Conservation (phyloP, 2,797 vertebrate species). For the Rhodeus uyekii region DNA sequence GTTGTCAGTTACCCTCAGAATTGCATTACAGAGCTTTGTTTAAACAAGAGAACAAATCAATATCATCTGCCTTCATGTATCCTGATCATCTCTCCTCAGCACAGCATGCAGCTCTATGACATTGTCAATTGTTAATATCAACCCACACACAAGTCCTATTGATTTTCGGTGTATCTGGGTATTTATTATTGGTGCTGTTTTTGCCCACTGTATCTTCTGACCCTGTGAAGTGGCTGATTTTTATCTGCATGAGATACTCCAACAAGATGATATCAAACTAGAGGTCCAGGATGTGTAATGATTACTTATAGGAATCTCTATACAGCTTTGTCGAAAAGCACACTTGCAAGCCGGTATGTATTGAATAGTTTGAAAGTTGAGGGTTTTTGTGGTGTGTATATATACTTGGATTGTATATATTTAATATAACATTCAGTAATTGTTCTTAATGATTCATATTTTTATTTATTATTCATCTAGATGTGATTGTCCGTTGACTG, state of each 20-base stretch:
- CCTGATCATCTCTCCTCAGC: constrained; percentile 49
- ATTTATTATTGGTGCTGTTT: constrained; percentile 50
- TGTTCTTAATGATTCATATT: background rate
- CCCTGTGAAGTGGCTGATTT: constrained; percentile 57
- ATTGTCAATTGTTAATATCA: constrained; percentile 55
- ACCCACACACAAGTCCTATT: constrained; percentile 50
- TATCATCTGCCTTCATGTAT: constrained; percentile 56
- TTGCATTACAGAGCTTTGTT: constrained; percentile 61
- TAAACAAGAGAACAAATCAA: constrained; percentile 63
- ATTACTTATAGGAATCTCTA: constrained; percentile 33
- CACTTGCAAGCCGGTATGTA: background rate
- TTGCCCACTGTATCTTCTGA: constrained; percentile 39
- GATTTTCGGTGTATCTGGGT: constrained; percentile 50
- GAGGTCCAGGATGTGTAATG: constrained; percentile 1
- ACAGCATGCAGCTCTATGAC: constrained; percentile 41
- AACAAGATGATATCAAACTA: constrained; percentile 13
- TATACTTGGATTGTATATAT: background rate
- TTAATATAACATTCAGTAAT: too few species aligned
- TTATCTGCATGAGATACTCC: constrained; percentile 10
- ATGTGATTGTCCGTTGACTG: background rate
- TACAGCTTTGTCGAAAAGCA: background rate
- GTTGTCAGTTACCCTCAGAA: constrained; percentile 57
- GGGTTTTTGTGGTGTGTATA: background rate
- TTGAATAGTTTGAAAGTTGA: background rate
- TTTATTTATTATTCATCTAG: background rate